These are phyloP conservation scores for Liolophura sinensis DNA, from an alignment of 1,140 invertebrate genomes.

Conservation along the genomic window DNA sequence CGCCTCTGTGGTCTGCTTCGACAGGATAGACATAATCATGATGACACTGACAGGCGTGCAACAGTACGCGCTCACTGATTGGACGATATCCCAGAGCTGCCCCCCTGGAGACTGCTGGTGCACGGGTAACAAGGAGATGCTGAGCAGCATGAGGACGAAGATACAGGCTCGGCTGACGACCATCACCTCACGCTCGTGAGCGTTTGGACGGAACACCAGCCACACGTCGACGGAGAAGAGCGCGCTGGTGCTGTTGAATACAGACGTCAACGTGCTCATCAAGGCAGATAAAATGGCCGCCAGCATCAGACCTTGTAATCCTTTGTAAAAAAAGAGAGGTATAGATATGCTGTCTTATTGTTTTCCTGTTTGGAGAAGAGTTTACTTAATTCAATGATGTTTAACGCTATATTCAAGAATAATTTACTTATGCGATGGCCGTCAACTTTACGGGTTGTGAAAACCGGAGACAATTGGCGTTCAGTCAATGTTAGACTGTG, in stretches of 20 bases:
- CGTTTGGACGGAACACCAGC: slow-evolving; percentile 52
- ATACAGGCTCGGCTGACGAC: slow-evolving; percentile 61
- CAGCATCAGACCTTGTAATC: slow-evolving; percentile 58
- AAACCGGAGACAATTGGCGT: too few species aligned
- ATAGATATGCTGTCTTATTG: not conserved
- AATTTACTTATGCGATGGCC: not conserved
- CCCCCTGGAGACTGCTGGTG: slow-evolving; percentile 60
- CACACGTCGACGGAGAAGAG: slow-evolving; percentile 63
- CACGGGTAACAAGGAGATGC: slow-evolving; percentile 64
- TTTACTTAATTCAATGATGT: too few species aligned
- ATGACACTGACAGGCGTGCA: slow-evolving; percentile 63
- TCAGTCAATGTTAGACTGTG: too few species aligned
- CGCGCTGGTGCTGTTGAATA: slow-evolving; percentile 61
- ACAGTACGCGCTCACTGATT: slow-evolving; percentile 61
- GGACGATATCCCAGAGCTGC: slow-evolving; percentile 63
- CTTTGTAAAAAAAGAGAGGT: slow-evolving; percentile 13
- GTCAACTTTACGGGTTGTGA: too few species aligned
- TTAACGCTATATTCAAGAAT: too few species aligned
- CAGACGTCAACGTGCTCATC: slow-evolving; percentile 61
- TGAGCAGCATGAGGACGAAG: slow-evolving; percentile 59
- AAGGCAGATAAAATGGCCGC: slow-evolving; percentile 62
- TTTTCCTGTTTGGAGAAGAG: not conserved
- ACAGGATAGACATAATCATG: slow-evolving; percentile 62
- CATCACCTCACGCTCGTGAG: slow-evolving; percentile 55
- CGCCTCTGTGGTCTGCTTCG: slow-evolving; percentile 61